Percentiles rank a stretch among this genome's conserved stretches.
Evolutionary conservation across 1,140 invertebrate species (phyloP).

Genomic region (Thrips palmi): DNA sequence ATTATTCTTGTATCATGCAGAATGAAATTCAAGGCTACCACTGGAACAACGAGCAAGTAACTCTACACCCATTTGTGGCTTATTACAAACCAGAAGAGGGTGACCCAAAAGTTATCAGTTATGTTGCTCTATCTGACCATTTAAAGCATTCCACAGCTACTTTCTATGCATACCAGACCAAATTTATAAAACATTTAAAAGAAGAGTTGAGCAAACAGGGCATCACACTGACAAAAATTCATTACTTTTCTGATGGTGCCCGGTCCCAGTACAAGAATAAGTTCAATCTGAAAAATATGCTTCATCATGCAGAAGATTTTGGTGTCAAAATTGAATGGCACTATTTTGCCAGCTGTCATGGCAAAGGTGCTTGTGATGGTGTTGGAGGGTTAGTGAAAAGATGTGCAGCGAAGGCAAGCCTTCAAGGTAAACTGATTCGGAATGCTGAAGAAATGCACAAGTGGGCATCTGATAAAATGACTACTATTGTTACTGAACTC

Average conservation of each 20-base stretch:
- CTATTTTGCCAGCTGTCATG: conserved; percentile 19
- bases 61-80: conserved; percentile 16
- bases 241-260: conserved; percentile 19
- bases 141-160: conserved; percentile 11
- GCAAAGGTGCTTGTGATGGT: conserved; percentile 20
- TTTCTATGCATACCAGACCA: conserved; percentile 10
- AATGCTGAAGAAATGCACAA: conserved; percentile 1
- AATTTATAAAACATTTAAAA: conserved; percentile 6
- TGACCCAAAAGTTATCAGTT: conserved; percentile 8
- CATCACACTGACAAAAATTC: too few relatives aligned
- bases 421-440: conserved; percentile 8
- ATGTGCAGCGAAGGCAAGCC: conserved; percentile 13
- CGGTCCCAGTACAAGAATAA: conserved; percentile 20
- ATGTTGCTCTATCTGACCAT: conserved; percentile 11
- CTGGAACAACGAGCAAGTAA: conserved; percentile 16
- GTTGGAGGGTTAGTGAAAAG: conserved; percentile 18
- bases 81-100: conserved; percentile 12
- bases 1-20: conserved; percentile 16
- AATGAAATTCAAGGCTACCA: conserved; percentile 17
- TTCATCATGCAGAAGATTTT: conserved; percentile 18
- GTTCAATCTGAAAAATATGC: conserved; percentile 19
- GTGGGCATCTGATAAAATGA: too few relatives aligned
- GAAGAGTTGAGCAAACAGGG: too few relatives aligned
- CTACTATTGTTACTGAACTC: too few relatives aligned
- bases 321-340: conserved; percentile 18